These are phyloP conservation scores for Protodeltote pygarga DNA, from an alignment of 2,888 invertebrate species.

Conservation along the genomic window DNA sequence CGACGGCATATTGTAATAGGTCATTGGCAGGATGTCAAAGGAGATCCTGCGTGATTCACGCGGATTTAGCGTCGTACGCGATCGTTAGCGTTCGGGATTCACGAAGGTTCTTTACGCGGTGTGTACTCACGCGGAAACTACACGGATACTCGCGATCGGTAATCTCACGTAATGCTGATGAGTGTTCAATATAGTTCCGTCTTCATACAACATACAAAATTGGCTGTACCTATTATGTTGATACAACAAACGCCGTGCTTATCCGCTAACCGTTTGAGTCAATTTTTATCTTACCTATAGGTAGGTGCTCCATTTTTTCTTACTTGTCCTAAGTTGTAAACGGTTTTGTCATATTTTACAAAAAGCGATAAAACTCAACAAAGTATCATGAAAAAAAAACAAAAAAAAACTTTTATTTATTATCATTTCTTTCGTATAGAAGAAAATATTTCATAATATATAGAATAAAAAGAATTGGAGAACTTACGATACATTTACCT, in stretches of 20 bases:
- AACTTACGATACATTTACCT: no score
- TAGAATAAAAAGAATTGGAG: no score
- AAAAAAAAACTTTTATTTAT: no score
- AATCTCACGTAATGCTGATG: conserved; percentile 49
- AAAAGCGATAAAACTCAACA: no score
- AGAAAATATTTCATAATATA: no score
- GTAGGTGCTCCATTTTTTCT: no score
- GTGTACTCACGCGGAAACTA: conserved; percentile 59
- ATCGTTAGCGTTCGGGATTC: conserved; percentile 15
- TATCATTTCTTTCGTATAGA: no score
- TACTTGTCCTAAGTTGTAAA: no score
- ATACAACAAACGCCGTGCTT: background rate
- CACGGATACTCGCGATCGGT: conserved; percentile 47
- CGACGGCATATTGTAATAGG: conserved; percentile 68
- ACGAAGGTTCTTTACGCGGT: conserved; percentile 29
- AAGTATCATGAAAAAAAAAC: no score
- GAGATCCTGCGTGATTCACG: conserved; percentile 60
- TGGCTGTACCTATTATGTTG: background rate
- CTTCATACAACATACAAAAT: conserved; percentile 3
- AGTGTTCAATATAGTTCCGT: conserved; percentile 31
- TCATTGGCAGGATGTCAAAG: conserved; percentile 79
- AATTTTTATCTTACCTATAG: no score
- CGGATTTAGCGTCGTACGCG: conserved; percentile 40
- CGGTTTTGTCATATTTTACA: no score
- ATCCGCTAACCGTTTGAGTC: no score